Percentiles rank a stretch among this genome's conserved stretches.
Evolutionary conservation across 2,888 invertebrate species (phyloP).

Genomic region (Endotricha flammealis): DNA sequence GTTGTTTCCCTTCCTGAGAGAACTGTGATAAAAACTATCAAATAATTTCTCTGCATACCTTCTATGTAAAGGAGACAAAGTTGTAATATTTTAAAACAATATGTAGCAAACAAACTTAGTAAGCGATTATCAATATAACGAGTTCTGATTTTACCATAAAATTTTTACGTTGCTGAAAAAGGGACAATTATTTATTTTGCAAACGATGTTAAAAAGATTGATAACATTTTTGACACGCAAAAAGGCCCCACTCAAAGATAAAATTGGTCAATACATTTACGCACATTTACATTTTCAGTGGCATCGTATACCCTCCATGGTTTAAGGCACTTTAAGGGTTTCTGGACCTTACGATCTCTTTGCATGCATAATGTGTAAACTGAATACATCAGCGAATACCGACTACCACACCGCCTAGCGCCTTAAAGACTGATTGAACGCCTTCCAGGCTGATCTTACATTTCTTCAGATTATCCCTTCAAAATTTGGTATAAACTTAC

Average conservation of each 20-base stretch:
- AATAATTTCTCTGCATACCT: too few relatives aligned
- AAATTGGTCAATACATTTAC: background rate
- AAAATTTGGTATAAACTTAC: slow-evolving; percentile 36
- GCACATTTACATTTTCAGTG: slow-evolving; percentile 5
- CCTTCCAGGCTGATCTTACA: slow-evolving; percentile 43
- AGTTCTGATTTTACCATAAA: too few relatives aligned
- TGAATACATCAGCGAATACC: slow-evolving; percentile 49
- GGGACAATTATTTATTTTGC: too few relatives aligned
- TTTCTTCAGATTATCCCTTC: slow-evolving; percentile 52
- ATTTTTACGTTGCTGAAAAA: too few relatives aligned
- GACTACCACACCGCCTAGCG: slow-evolving; percentile 37
- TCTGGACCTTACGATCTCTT: slow-evolving; percentile 50
- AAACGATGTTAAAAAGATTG: too few relatives aligned
- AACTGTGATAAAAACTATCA: too few relatives aligned
- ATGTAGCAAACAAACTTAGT: too few relatives aligned
- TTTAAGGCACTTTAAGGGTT: slow-evolving; percentile 22
- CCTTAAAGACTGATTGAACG: slow-evolving; percentile 53
- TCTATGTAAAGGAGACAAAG: too few relatives aligned
- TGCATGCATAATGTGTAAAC: slow-evolving; percentile 58
- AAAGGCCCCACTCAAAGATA: background rate
- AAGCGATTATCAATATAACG: too few relatives aligned
- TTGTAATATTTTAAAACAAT: too few relatives aligned
- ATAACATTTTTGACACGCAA: background rate
- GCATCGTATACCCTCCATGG: slow-evolving; percentile 1
- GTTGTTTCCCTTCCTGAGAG: too few relatives aligned